phyloP scores from a whole-genome alignment of 2,113 vertebrate genomes.

The Varanus salvator region DNA sequence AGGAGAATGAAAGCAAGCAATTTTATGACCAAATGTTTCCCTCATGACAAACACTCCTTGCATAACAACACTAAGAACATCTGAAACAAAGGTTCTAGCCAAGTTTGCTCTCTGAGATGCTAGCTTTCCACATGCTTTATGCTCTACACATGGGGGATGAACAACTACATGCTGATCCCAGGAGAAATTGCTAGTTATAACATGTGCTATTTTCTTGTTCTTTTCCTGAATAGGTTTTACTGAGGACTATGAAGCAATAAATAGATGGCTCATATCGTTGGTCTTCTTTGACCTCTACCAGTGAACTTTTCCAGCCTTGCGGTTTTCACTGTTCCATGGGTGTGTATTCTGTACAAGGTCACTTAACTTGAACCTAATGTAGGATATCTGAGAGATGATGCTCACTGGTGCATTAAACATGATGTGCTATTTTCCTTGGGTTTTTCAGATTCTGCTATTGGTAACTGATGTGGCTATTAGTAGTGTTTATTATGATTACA shows the following conservation, averaged over 20 bases:
- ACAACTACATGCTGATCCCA: neutral
- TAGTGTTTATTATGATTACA: no score
- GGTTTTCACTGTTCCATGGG: neutral
- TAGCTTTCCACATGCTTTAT: neutral
- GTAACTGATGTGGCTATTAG: rapidly evolving
- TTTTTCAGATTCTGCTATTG: neutral
- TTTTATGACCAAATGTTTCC: neutral
- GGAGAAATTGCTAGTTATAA: neutral
- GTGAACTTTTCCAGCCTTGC: neutral
- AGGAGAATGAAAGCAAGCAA: neutral
- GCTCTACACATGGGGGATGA: neutral
- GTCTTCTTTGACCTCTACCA: neutral
- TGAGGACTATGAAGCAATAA: neutral
- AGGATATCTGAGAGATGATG: neutral
- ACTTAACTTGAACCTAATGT: rapidly evolving
- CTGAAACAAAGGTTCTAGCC: neutral
- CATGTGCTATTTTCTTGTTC: neutral
- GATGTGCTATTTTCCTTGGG: rapidly evolving
- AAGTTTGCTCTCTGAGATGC: no score
- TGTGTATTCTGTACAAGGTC: neutral
- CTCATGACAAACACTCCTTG: neutral
- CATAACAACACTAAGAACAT: neutral
- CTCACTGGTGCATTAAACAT: rapidly evolving
- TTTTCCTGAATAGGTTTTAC: rapidly evolving
- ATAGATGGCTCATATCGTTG: rapidly evolving